Percentiles rank a stretch among this genome's conserved stretches.
These are phyloP conservation scores for Silurus aristotelis DNA, from an alignment of 2,797 vertebrate genomes.

Conservation along the genomic window DNA sequence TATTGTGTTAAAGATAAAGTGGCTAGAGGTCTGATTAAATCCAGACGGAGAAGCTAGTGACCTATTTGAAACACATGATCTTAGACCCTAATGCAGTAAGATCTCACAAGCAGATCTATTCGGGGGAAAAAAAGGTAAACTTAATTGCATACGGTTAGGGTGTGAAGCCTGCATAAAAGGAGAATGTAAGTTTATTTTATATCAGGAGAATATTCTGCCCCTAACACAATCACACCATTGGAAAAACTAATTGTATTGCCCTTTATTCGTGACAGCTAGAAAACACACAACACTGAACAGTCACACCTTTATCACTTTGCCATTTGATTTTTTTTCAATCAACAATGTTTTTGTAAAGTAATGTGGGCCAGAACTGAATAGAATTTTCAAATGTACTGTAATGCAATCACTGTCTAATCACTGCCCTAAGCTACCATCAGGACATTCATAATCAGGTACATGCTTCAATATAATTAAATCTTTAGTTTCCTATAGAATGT, in stretches of 20 bases:
- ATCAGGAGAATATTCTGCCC: background rate
- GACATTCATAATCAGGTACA: background rate
- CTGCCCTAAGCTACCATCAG: background rate
- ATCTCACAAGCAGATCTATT: too few species aligned
- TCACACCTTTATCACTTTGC: background rate
- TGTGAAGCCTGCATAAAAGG: too few species aligned
- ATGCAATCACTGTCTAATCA: background rate
- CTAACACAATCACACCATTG: background rate
- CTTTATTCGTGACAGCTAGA: background rate
- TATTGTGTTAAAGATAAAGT: background rate
- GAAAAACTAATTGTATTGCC: background rate
- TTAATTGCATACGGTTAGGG: too few species aligned
- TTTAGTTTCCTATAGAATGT: background rate
- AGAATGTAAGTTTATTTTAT: too few species aligned
- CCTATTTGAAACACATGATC: background rate
- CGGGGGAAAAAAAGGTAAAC: too few species aligned
- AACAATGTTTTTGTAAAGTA: background rate
- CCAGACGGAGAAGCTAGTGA: background rate
- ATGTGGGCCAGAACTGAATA: background rate
- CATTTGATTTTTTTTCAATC: background rate
- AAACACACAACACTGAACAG: background rate
- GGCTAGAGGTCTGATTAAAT: background rate
- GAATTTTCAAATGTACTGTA: background rate
- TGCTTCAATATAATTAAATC: background rate
- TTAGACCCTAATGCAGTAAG: too few species aligned